Evolutionary conservation across 2,888 invertebrate genomes (phyloP).

Genomic region (Andrena fulva): DNA sequence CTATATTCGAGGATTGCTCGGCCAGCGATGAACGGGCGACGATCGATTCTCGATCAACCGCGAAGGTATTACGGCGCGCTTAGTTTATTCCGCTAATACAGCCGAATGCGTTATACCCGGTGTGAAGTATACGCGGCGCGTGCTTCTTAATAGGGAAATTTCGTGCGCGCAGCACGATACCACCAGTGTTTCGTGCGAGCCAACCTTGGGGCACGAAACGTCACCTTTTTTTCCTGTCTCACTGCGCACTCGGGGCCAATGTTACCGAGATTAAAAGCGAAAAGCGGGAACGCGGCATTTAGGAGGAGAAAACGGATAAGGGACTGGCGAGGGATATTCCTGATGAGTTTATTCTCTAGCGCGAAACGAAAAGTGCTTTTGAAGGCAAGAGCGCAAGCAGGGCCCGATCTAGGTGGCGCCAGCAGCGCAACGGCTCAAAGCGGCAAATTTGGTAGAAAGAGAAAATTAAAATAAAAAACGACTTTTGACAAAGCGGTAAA

Average conservation of each 20-base stretch:
- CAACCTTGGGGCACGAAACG: conserved; percentile 24
- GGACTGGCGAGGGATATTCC: too few species aligned
- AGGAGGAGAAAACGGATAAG: not conserved
- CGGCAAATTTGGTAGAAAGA: too few species aligned
- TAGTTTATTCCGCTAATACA: conserved; percentile 41
- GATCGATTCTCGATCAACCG: conserved; percentile 44
- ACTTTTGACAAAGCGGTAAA: too few species aligned
- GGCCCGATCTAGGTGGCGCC: too few species aligned
- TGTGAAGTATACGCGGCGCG: conserved; percentile 39
- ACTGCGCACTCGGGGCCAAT: not conserved
- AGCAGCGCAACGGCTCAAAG: too few species aligned
- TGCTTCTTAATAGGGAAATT: conserved; percentile 47
- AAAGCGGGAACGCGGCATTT: not conserved
- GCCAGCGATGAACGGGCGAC: conserved; percentile 23
- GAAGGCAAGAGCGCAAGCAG: too few species aligned
- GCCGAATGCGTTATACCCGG: conserved; percentile 39
- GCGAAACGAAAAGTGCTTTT: too few species aligned
- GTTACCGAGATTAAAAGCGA: conserved; percentile 18
- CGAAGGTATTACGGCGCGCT: conserved; percentile 29
- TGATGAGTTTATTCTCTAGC: too few species aligned
- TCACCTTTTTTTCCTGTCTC: not conserved
- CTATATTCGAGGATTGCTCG: conserved; percentile 54
- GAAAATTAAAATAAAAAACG: too few species aligned
- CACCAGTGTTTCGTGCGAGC: conserved; percentile 34
- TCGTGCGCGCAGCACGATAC: conserved; percentile 35